Evolutionary conservation across 1,140 invertebrate species (phyloP).

Genomic region (Caenorhabditis inopinata): DNA sequence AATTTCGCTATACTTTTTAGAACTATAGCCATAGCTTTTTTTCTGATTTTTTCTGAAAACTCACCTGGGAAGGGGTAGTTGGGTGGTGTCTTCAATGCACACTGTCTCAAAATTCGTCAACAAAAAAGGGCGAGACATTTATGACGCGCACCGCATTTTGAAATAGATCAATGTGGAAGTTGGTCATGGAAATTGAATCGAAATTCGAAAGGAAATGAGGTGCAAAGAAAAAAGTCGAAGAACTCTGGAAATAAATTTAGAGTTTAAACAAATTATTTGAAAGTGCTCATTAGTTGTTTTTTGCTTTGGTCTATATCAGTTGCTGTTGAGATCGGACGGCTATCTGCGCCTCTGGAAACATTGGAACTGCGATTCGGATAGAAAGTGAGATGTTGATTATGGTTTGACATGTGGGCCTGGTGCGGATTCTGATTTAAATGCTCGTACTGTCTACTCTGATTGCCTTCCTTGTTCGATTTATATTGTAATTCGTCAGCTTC

Average conservation of each 20-base stretch:
- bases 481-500: not conserved
- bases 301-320: not conserved
- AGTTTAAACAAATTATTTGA: not conserved
- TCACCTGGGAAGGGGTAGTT: not conserved
- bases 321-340: not conserved
- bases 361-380: not conserved
- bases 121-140: too few species aligned
- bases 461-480: too few species aligned
- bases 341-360: not conserved
- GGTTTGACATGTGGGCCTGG: not conserved
- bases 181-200: constrained; percentile 15
- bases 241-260: too few species aligned
- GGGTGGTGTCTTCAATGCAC: too few species aligned
- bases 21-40: too few species aligned
- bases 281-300: constrained; percentile 1
- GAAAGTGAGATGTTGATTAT: not conserved
- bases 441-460: not conserved
- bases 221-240: too few species aligned
- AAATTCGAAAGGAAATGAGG: not conserved
- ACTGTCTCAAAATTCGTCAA: too few species aligned
- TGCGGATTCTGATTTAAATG: too few species aligned
- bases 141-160: not conserved
- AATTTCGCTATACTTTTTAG: too few species aligned
- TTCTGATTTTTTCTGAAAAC: too few species aligned
- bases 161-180: not conserved